phyloP scores from a whole-genome alignment of 2,113 vertebrate species.

The Stictonetta naevosa region DNA sequence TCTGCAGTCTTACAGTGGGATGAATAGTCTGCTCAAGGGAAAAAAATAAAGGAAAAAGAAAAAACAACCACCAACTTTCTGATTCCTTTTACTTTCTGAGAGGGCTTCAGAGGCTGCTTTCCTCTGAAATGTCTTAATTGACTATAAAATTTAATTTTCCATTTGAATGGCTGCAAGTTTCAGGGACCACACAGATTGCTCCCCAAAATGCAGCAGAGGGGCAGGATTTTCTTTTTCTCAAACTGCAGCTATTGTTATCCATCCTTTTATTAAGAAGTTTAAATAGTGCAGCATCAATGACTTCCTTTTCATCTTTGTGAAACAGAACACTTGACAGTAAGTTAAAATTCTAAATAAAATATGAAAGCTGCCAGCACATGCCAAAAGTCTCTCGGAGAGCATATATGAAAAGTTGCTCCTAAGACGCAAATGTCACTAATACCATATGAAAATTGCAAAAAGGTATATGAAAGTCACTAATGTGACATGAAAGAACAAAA shows the following conservation, averaged over 20 bases:
- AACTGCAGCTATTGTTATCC: slow-evolving; percentile 16
- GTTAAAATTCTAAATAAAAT: slow-evolving; percentile 67
- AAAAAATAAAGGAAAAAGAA: slow-evolving; percentile 51
- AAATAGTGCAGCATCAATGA: not conserved
- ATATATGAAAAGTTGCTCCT: slow-evolving; percentile 38
- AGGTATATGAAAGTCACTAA: slow-evolving; percentile 68
- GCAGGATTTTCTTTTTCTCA: not conserved
- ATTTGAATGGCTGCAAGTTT: not conserved
- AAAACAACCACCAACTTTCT: slow-evolving; percentile 45
- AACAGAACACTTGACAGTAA: slow-evolving; percentile 42
- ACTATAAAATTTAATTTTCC: slow-evolving; percentile 15
- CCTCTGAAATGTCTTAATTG: slow-evolving; percentile 48
- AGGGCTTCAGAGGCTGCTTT: not conserved
- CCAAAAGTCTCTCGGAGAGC: not conserved
- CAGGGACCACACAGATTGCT: not conserved
- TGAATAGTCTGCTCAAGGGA: slow-evolving; percentile 65
- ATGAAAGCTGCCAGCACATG: slow-evolving; percentile 49
- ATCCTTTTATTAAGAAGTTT: slow-evolving; percentile 40
- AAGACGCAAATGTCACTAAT: slow-evolving; percentile 47
- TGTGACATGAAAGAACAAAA: slow-evolving; percentile 68
- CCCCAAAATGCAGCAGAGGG: not conserved
- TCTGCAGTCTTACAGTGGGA: slow-evolving; percentile 24
- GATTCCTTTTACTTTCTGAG: slow-evolving; percentile 51
- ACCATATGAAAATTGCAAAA: slow-evolving; percentile 67
- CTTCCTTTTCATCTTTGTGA: slow-evolving; percentile 55